phyloP scores from a whole-genome alignment of 2,113 vertebrate genomes.

The Pluvialis apricaria region DNA sequence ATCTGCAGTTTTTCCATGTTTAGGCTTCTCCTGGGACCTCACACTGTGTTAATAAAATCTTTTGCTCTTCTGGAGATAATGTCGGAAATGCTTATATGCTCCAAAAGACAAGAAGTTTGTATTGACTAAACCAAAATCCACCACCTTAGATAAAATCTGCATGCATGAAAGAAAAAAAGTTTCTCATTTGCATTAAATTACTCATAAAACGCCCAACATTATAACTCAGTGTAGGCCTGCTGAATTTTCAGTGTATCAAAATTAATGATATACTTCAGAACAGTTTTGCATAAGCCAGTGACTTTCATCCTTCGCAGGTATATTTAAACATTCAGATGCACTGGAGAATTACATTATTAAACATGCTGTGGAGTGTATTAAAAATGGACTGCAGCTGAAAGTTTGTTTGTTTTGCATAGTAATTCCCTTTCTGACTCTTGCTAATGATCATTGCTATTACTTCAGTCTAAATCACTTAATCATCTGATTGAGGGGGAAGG shows the following conservation, averaged over 20 bases:
- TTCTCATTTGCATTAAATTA: neutral
- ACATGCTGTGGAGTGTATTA: neutral
- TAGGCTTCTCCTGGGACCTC: neutral
- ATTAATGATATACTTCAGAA: neutral
- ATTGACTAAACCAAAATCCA: neutral
- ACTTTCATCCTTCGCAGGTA: neutral
- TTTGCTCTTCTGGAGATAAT: neutral
- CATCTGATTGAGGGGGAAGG: neutral
- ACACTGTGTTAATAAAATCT: neutral
- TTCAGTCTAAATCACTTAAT: constrained; percentile 9
- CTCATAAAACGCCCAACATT: neutral
- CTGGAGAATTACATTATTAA: constrained; percentile 20
- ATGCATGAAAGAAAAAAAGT: neutral
- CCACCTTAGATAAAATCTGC: neutral
- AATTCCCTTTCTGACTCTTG: constrained; percentile 13
- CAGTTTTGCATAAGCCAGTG: neutral
- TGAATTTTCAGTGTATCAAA: neutral
- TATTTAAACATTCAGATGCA: constrained; percentile 23
- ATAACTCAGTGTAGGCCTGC: neutral
- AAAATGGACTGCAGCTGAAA: neutral
- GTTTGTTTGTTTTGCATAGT: constrained; percentile 4
- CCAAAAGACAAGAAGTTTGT: neutral
- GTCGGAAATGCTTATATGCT: neutral
- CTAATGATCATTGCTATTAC: neutral
- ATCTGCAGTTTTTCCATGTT: neutral